These are phyloP conservation scores for Varanus salvator DNA, from an alignment of 2,113 vertebrate species.

Conservation along the genomic window DNA sequence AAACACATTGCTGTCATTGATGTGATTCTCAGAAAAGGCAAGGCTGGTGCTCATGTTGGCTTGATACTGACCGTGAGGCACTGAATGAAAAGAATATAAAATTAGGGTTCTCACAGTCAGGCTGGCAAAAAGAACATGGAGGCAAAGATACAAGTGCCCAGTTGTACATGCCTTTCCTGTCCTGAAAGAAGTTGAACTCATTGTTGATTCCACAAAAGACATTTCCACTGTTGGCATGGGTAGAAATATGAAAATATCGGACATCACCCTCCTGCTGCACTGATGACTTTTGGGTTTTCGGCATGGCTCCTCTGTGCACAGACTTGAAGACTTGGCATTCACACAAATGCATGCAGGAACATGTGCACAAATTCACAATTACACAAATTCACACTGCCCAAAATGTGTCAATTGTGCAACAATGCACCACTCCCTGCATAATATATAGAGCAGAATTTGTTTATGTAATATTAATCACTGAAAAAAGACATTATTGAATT, in stretches of 20 bases:
- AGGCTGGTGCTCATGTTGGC: background rate
- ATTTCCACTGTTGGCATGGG: background rate
- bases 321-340: no score
- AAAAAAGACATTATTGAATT: no score
- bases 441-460: no score
- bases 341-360: no score
- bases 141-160: background rate
- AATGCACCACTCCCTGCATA: no score
- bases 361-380: no score
- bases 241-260: background rate
- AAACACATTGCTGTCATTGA: slow-evolving; percentile 35
- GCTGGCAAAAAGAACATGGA: background rate
- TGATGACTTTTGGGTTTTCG: no score
- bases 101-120: background rate
- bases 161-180: background rate
- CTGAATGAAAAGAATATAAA: slow-evolving; percentile 16
- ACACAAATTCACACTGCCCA: no score
- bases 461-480: no score
- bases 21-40: slow-evolving; percentile 30
- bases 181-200: background rate
- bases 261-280: no score
- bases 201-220: background rate
- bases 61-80: background rate
- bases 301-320: no score
- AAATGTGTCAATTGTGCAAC: no score